Evolutionary conservation across 2,797 vertebrate species (phyloP).

Genomic region (Schizopygopsis pylzovi): DNA sequence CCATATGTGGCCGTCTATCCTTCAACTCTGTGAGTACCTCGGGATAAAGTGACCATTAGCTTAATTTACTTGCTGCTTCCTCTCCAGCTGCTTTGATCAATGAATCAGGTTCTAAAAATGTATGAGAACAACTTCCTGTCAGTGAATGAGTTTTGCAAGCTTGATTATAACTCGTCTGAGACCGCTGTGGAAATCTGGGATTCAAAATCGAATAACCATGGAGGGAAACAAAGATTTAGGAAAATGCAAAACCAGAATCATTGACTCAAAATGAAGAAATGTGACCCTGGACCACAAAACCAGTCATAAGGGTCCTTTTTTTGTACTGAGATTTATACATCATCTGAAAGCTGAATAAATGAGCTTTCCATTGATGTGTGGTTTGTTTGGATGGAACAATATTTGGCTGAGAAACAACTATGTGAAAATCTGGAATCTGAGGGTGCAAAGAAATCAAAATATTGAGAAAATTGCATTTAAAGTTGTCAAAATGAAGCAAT

Average conservation of each 20-base stretch:
- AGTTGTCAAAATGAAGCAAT: no score
- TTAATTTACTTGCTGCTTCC: neutral
- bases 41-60: conserved; percentile 15
- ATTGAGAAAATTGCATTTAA: no score
- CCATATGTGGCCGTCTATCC: conserved; percentile 72
- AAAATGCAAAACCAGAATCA: neutral
- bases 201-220: neutral
- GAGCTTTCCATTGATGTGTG: no score
- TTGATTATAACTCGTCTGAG: neutral
- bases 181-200: neutral
- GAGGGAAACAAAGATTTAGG: neutral
- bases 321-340: no score
- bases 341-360: no score
- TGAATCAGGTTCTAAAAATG: neutral
- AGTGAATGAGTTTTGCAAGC: neutral
- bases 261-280: neutral
- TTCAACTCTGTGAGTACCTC: conserved; percentile 78
- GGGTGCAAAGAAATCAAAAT: no score
- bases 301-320: no score
- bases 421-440: no score
- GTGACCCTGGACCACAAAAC: no score
- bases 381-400: no score
- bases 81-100: neutral
- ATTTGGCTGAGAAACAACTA: no score
- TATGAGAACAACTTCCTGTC: neutral